These are phyloP conservation scores for Zonotrichia albicollis DNA, from an alignment of 2,797 vertebrate genomes.

Conservation along the genomic window DNA sequence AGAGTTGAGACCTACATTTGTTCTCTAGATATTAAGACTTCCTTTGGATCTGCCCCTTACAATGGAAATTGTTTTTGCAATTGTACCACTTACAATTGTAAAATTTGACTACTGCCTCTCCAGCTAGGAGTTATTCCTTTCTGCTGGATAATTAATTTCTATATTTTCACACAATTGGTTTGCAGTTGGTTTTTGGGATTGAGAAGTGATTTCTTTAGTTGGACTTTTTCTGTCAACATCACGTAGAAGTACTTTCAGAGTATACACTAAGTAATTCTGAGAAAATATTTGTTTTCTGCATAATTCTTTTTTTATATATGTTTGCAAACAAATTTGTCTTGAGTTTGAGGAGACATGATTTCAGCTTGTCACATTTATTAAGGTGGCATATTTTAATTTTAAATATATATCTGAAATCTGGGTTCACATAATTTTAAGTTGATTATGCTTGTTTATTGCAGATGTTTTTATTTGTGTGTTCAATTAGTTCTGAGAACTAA, in stretches of 20 bases:
- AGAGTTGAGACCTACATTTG: neutral
- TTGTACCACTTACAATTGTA: neutral
- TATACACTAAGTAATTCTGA: slow-evolving; percentile 30
- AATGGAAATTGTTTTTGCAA: neutral
- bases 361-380: slow-evolving; percentile 56
- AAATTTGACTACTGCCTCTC: neutral
- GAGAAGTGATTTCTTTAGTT: neutral
- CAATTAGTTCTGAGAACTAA: neutral
- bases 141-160: neutral
- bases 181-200: neutral
- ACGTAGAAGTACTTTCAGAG: neutral
- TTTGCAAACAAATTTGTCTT: slow-evolving; percentile 71
- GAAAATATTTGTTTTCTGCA: slow-evolving; percentile 55
- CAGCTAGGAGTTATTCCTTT: neutral
- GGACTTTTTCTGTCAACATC: neutral
- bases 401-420: slow-evolving; percentile 5
- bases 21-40: neutral
- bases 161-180: neutral
- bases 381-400: slow-evolving; percentile 31
- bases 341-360: slow-evolving; percentile 57
- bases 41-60: neutral
- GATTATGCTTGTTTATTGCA: slow-evolving; percentile 20
- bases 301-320: slow-evolving; percentile 35
- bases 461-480: neutral
- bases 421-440: neutral